Conservation (phyloP, 1,140 invertebrate genomes). For the Drosophila melanogaster region Release_6_plus_ISO1_MT NC_004354.4:466001-466500, state of each 20-base stretch:
- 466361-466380: slow-evolving; percentile 46
- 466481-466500: slow-evolving; percentile 38
- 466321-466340: slow-evolving; percentile 65
- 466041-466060: too few species aligned
- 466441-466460: slow-evolving; percentile 68
- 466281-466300: slow-evolving; percentile 12
- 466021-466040: too few species aligned
- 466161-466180: slow-evolving; percentile 21
- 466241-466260: slow-evolving; percentile 45
- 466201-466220: not conserved
- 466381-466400: slow-evolving; percentile 45
- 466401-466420: slow-evolving; percentile 8
- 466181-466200: slow-evolving; percentile 34
- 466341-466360: slow-evolving; percentile 78
- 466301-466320: slow-evolving; percentile 28
- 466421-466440: slow-evolving; percentile 75
- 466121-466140: slow-evolving; percentile 12
- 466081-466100: too few species aligned
- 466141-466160: slow-evolving; percentile 8
- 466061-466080: too few species aligned
- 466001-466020: too few species aligned
- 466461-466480: slow-evolving; percentile 81
- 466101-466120: not conserved
- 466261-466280: slow-evolving; percentile 57
- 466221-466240: slow-evolving; percentile 27